Percentiles rank a stretch among this genome's conserved stretches.
These are phyloP conservation scores for Panthera uncia DNA, from an alignment of 2,113 vertebrate species.

Conservation along the genomic window DNA sequence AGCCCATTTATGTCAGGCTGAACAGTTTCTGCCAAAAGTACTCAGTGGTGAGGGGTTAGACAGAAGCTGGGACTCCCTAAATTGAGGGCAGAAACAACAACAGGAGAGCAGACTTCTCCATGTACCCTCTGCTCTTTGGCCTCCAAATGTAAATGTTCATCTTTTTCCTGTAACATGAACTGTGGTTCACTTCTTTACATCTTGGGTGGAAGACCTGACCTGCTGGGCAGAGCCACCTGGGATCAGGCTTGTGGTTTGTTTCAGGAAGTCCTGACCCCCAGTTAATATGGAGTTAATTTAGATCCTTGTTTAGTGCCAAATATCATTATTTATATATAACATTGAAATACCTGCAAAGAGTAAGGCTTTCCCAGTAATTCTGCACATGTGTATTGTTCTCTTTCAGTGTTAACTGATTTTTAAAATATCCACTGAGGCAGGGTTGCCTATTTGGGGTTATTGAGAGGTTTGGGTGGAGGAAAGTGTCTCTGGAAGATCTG, in stretches of 20 bases:
- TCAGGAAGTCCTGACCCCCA: slow-evolving; percentile 75
- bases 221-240: slow-evolving; percentile 75
- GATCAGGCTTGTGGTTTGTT: slow-evolving; percentile 69
- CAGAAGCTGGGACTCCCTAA: background rate
- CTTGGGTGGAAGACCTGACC: slow-evolving; percentile 58
- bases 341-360: slow-evolving; percentile 46
- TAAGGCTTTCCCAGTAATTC: background rate
- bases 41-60: background rate
- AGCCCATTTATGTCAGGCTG: background rate
- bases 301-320: slow-evolving; percentile 51
- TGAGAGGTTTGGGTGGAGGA: background rate
- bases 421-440: background rate
- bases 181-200: slow-evolving; percentile 76
- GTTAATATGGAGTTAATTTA: slow-evolving; percentile 75
- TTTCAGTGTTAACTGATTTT: slow-evolving; percentile 47
- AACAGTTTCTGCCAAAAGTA: background rate
- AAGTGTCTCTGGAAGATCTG: background rate
- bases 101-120: slow-evolving; percentile 39
- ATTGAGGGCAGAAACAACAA: slow-evolving; percentile 4
- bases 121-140: background rate
- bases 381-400: background rate
- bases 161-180: slow-evolving; percentile 81
- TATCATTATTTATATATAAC: background rate
- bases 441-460: background rate
- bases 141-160: slow-evolving; percentile 32